Base-by-base conservation (phyloP, 1,140 invertebrate genomes). In the Ooceraea biroi region DNA sequence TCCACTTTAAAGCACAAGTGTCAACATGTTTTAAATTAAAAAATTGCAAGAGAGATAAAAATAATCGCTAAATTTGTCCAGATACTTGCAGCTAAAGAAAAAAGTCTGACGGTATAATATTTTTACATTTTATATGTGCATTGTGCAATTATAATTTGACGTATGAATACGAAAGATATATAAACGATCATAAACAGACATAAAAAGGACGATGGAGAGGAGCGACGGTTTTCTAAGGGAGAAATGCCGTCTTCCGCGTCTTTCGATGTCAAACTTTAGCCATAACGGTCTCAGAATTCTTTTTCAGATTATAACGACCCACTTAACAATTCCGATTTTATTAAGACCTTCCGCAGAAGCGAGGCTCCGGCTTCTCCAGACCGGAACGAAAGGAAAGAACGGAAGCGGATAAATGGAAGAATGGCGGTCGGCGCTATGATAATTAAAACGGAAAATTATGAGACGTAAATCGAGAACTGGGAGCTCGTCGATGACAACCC, bases 321-420 rank as follows among this genome's bases (percentile, higher is more conserved):
- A 85, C 87, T 91, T 89, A 87, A 84, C 83, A 88, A 91, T 91
- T 87, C 89, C 57, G 87, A 90, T 91, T 91, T 89, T 91, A 90
- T 90, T 87, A 86, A 91, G 87, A 85, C 63, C 27, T 61, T 41
- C 66, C 41, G 25, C 22, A 61, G 41, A 41, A 58, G 25, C 36
- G 52, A 60, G 72, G 73, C 30, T 61, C 61, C 19, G 57, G n/a
- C 55, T 84, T 71, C 68, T 71, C 44, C 57, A 61, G 73, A 87
- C 52, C 55, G 83, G 52, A 88, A 86, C 68, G 82, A 74, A 50
- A 73, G 63, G 48, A 52, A 36, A 60, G 36, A 41, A 52, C 48
- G 57, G 58, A 63, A 30, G n/a, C 36, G 46, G 46, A 55, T 77
- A 68, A 87, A 87, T 63, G 83, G 69, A 83, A 77, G 50, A 50